phyloP scores from a whole-genome alignment of 2,888 invertebrate species.

The Lepidochitona cinerea region DNA sequence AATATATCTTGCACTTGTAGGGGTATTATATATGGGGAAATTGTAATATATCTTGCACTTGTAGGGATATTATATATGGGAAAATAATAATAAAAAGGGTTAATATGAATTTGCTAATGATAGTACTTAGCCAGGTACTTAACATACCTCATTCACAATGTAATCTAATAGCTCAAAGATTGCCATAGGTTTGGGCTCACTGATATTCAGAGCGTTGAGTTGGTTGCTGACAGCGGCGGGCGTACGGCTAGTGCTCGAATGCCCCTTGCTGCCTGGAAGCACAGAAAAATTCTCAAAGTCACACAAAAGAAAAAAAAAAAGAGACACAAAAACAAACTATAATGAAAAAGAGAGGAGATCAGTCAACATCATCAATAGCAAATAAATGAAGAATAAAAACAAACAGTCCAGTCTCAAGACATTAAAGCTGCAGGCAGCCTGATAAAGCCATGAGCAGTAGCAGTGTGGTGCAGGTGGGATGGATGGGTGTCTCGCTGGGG shows the following conservation, averaged over 20 bases:
- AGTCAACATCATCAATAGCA: not conserved
- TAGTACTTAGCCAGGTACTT: slow-evolving; percentile 18
- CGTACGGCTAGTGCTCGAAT: not conserved
- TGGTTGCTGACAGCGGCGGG: not conserved
- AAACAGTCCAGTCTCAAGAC: not conserved
- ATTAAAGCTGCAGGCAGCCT: not conserved
- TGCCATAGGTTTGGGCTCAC: slow-evolving; percentile 85
- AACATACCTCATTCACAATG: slow-evolving; percentile 90
- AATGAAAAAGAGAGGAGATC: not conserved
- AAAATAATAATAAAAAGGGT: no score
- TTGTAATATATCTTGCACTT: no score
- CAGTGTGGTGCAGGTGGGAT: not conserved
- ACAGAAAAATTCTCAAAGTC: not conserved
- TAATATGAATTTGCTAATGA: no score
- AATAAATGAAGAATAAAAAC: no score
- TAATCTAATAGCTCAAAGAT: slow-evolving; percentile 99
- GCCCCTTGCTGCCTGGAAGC: slow-evolving; percentile 11
- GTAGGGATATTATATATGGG: no score
- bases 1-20: no score
- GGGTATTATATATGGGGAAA: no score
- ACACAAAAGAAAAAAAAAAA: not conserved
- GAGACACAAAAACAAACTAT: not conserved
- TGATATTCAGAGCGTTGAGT: slow-evolving; percentile 21
- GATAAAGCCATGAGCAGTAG: not conserved
- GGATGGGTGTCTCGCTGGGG: not conserved